A percentile compares a stretch with the other conserved stretches of the same genome.
These are phyloP conservation scores for Osmerus eperlanus DNA, from an alignment of 2,113 vertebrate species.

Conservation along the genomic window DNA sequence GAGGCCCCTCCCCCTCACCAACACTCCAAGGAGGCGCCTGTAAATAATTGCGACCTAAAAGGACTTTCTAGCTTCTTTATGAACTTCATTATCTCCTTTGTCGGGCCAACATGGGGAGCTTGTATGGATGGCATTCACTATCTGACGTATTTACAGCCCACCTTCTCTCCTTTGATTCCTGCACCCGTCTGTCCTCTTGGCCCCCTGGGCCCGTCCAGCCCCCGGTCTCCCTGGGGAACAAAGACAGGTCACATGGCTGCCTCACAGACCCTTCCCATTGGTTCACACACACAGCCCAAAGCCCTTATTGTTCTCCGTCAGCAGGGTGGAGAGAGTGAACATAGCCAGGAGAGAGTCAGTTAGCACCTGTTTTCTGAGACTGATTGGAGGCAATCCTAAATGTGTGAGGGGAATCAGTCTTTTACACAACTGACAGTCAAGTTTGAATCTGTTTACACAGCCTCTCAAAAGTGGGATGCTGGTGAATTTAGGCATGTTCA, in stretches of 20 bases:
- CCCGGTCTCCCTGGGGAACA: slow-evolving; percentile 77
- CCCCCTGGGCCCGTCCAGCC: slow-evolving; percentile 80
- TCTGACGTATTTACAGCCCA: slow-evolving; percentile 66
- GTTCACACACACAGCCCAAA: slow-evolving; percentile 33
- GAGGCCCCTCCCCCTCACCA: slow-evolving; percentile 18
- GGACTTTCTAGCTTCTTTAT: slow-evolving; percentile 43
- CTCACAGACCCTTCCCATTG: slow-evolving; percentile 22
- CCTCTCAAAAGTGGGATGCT: neutral
- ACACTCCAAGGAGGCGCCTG: slow-evolving; percentile 5
- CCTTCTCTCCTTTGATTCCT: slow-evolving; percentile 87
- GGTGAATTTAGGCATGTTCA: neutral
- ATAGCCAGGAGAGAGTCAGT: neutral
- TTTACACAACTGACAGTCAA: neutral
- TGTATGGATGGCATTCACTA: slow-evolving; percentile 36
- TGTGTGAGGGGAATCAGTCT: slow-evolving; percentile 25
- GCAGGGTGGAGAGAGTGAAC: slow-evolving; percentile 13
- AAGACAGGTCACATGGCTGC: slow-evolving; percentile 41
- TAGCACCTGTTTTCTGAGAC: slow-evolving; percentile 39
- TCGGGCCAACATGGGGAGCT: slow-evolving; percentile 39
- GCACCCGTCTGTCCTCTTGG: slow-evolving; percentile 77
- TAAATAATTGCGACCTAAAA: slow-evolving; percentile 29
- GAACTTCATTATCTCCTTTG: slow-evolving; percentile 60
- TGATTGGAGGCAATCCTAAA: no score
- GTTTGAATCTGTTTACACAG: neutral
- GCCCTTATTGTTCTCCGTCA: slow-evolving; percentile 44